A percentile compares a stretch with the other conserved stretches of the same genome.
Evolutionary conservation across 1,140 invertebrate species (phyloP).

Genomic region (Lordiphosa collinella): DNA sequence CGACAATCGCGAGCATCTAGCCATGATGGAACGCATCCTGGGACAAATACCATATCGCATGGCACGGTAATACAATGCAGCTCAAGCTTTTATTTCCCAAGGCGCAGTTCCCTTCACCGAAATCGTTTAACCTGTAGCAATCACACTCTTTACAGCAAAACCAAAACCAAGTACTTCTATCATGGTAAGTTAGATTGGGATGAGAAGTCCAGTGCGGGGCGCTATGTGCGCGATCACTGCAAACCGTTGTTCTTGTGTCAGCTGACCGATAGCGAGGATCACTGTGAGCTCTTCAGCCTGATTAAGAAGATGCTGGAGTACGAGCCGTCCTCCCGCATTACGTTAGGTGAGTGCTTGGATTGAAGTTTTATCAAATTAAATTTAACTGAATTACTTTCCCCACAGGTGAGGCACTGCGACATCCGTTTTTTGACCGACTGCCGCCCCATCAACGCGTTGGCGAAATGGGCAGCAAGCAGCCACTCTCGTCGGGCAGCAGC

Average conservation of each 20-base stretch:
- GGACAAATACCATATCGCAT: slow-evolving; percentile 95
- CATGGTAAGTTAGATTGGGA: slow-evolving; percentile 97
- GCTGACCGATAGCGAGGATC: slow-evolving; percentile 92
- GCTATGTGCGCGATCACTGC: slow-evolving; percentile 98
- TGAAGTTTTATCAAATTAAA: not conserved
- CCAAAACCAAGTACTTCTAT: slow-evolving; percentile 98
- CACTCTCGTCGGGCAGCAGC: slow-evolving; percentile 74
- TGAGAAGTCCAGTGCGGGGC: slow-evolving; percentile 95
- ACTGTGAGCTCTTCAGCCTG: slow-evolving; percentile 95
- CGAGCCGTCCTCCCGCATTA: slow-evolving; percentile 94
- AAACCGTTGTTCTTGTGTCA: slow-evolving; percentile 98
- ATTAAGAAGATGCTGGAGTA: slow-evolving; percentile 98
- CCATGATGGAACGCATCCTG: slow-evolving; percentile 96
- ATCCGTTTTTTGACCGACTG: slow-evolving; percentile 96
- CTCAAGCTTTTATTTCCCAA: slow-evolving; percentile 66
- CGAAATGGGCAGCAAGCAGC: slow-evolving; percentile 75
- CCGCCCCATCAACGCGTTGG: slow-evolving; percentile 86
- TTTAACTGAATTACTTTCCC: not conserved
- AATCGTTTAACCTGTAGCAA: slow-evolving; percentile 78
- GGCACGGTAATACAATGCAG: slow-evolving; percentile 80
- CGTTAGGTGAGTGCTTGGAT: slow-evolving; percentile 82
- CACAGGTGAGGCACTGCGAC: slow-evolving; percentile 88
- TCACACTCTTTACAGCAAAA: slow-evolving; percentile 85
- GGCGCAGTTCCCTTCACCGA: slow-evolving; percentile 71
- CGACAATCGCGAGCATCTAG: slow-evolving; percentile 99